A percentile compares a stretch with the other conserved stretches of the same genome.
phyloP scores from a whole-genome alignment of 2,888 invertebrate species.

The Microctonus aethiopoides region DNA sequence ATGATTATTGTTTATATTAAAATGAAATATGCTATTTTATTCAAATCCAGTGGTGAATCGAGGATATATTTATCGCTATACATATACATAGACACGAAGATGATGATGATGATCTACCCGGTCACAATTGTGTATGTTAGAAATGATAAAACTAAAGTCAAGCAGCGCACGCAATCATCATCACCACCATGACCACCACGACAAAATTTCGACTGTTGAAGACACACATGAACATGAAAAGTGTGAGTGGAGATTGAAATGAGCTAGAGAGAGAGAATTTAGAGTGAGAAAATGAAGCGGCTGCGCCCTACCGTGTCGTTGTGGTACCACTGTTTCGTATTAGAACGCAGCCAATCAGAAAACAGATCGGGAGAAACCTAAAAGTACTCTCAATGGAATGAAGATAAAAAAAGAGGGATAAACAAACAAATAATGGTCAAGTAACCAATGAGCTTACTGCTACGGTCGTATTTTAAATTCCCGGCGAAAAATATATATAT shows the following conservation, averaged over 20 bases:
- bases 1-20: not conserved
- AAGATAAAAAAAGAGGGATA: not conserved
- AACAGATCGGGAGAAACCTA: not conserved
- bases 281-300: not conserved
- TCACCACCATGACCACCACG: not conserved
- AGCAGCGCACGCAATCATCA: conserved; percentile 9
- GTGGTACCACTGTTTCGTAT: not conserved
- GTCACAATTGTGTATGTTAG: not conserved
- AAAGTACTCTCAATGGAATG: not conserved
- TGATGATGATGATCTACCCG: not conserved
- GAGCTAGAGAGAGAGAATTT: not conserved
- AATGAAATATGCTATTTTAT: not conserved
- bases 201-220: not conserved
- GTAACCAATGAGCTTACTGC: not conserved
- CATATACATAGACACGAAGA: not conserved
- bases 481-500: no score
- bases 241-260: not conserved
- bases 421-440: not conserved
- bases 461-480: not conserved
- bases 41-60: not conserved
- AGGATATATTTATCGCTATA: not conserved
- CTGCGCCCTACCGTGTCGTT: not conserved
- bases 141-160: not conserved
- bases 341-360: not conserved
- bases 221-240: no score